Conservation (phyloP, 2,113 vertebrate species). For the Pseudonaja textilis region DNA sequence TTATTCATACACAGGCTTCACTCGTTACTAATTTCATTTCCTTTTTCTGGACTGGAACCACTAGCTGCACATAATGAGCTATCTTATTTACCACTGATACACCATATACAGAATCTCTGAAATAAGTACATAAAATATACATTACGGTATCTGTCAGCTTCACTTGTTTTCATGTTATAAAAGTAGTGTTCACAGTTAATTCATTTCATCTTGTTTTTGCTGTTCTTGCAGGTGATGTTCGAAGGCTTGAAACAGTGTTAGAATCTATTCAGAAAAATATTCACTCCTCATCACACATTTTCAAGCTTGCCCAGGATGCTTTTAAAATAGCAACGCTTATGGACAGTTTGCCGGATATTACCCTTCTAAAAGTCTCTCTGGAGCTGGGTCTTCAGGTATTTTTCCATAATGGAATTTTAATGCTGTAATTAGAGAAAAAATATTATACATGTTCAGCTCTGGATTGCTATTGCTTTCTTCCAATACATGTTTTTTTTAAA, state of each 20-base stretch:
- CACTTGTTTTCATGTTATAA: background rate
- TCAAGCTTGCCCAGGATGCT: conserved; percentile 87
- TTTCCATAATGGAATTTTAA: background rate
- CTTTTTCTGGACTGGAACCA: background rate
- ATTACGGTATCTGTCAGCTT: background rate
- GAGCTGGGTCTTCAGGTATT: conserved; percentile 83
- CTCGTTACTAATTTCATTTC: background rate
- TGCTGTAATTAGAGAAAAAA: background rate
- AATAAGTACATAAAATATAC: background rate
- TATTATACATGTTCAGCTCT: background rate
- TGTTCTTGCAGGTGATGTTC: conserved; percentile 84
- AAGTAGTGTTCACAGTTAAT: background rate
- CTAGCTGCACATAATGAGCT: background rate
- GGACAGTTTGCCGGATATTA: conserved; percentile 84
- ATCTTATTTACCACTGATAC: background rate
- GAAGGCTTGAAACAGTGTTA: conserved; percentile 89
- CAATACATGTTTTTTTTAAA: background rate
- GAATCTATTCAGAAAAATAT: conserved; percentile 87
- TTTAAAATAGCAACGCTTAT: conserved; percentile 87
- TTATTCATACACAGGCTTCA: background rate
- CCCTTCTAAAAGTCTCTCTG: conserved; percentile 83
- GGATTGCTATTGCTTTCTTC: background rate
- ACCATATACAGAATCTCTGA: background rate
- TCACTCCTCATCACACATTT: conserved; percentile 94
- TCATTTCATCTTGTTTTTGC: background rate